These are phyloP conservation scores for Pangasius larnaudii DNA, from an alignment of 2,797 vertebrate genomes.

Conservation along the genomic window DNA sequence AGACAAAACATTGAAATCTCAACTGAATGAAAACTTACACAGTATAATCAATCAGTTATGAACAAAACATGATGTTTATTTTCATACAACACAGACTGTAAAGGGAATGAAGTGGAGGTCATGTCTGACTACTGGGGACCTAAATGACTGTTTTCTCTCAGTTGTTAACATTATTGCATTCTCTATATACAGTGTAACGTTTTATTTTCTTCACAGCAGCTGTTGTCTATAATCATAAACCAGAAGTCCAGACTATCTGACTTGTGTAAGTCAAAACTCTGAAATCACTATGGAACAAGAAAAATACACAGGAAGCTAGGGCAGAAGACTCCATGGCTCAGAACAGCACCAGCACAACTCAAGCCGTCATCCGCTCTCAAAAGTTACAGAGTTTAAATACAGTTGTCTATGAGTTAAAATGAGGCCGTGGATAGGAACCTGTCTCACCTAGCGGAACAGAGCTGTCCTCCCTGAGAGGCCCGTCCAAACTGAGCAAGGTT, in stretches of 20 bases:
- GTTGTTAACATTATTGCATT: not conserved
- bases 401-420: not conserved
- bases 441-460: too few relatives aligned
- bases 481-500: not conserved
- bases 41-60: not conserved
- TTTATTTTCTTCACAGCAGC: not conserved
- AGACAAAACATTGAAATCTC: not conserved
- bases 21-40: not conserved
- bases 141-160: not conserved
- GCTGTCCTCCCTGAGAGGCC: not conserved
- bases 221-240: not conserved
- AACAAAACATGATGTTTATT: not conserved
- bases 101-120: not conserved
- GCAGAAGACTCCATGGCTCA: not conserved
- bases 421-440: not conserved
- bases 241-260: not conserved
- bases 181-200: not conserved
- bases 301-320: not conserved
- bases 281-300: too few relatives aligned
- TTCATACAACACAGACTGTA: not conserved
- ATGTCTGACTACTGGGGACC: not conserved
- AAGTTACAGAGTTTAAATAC: not conserved
- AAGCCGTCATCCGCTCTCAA: not conserved
- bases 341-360: not conserved
- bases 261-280: not conserved